Percentiles rank a stretch among this genome's conserved stretches.
Conservation (phyloP, 2,797 vertebrate species). For the Microctenopoma steveboyesi region DNA sequence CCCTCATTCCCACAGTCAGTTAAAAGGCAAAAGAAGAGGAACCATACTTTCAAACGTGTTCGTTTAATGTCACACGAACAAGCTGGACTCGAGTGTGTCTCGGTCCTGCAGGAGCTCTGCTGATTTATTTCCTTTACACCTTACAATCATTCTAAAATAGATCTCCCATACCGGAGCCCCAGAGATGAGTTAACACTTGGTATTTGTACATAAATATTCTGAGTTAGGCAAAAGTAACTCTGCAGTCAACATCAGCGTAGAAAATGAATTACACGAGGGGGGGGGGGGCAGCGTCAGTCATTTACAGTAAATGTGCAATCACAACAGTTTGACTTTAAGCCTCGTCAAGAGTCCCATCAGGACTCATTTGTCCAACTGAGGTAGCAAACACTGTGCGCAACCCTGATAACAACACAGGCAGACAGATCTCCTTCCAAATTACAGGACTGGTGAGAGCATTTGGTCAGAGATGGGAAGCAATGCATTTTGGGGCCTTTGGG, state of each 20-base stretch:
- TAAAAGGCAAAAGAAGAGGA: background rate
- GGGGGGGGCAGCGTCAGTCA: slow-evolving; percentile 1
- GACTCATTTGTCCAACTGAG: slow-evolving; percentile 44
- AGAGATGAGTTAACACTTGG: background rate
- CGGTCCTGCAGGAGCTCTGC: background rate
- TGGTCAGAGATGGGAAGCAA: background rate
- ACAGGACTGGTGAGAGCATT: slow-evolving; percentile 25
- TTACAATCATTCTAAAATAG: background rate
- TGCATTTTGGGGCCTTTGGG: slow-evolving; percentile 4
- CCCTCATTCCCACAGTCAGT: slow-evolving; percentile 7
- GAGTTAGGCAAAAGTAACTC: slow-evolving; percentile 11
- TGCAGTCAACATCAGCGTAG: slow-evolving; percentile 21
- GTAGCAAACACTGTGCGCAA: slow-evolving; percentile 53
- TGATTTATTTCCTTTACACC: background rate
- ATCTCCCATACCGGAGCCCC: background rate
- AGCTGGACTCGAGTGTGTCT: slow-evolving; percentile 22
- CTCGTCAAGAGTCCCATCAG: background rate
- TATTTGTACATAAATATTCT: slow-evolving; percentile 18
- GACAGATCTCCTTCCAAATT: slow-evolving; percentile 15
- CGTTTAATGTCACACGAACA: slow-evolving; percentile 51
- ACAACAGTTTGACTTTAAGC: background rate
- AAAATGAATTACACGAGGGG: slow-evolving; percentile 15
- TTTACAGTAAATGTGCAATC: slow-evolving; percentile 15
- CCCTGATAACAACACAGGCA: slow-evolving; percentile 7
- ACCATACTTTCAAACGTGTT: slow-evolving; percentile 5